These are phyloP conservation scores for Cyclophora punctaria DNA, from an alignment of 2,888 invertebrate species.

Conservation along the genomic window DNA sequence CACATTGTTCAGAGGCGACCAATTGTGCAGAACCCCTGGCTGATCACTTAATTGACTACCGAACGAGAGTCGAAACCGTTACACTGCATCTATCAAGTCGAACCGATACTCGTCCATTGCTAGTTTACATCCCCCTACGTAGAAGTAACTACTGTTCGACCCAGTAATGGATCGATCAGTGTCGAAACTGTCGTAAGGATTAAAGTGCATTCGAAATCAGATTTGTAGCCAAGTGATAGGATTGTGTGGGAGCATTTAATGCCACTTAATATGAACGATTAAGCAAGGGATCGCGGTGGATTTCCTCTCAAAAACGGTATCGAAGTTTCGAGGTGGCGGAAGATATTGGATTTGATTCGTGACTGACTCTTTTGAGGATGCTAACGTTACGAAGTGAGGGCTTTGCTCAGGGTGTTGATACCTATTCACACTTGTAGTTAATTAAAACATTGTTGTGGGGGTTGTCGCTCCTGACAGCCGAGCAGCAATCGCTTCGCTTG, in stretches of 20 bases:
- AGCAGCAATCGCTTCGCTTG: too few species aligned
- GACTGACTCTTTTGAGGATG: constrained; percentile 15
- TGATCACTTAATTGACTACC: constrained; percentile 73
- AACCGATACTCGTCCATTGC: constrained; percentile 25
- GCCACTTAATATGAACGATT: constrained; percentile 59
- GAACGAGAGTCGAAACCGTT: constrained; percentile 46
- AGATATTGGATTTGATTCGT: constrained; percentile 36
- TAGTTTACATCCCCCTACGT: neutral
- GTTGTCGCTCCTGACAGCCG: too few species aligned
- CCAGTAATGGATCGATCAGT: constrained; percentile 22
- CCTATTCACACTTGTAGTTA: too few species aligned
- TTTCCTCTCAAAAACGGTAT: constrained; percentile 34
- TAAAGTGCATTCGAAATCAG: constrained; percentile 68
- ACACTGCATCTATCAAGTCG: constrained; percentile 11
- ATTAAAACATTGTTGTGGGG: too few species aligned
- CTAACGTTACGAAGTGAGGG: neutral
- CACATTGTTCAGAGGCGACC: constrained; percentile 69
- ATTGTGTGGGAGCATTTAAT: constrained; percentile 58
- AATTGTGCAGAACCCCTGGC: constrained; percentile 70
- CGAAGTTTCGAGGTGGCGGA: constrained; percentile 21
- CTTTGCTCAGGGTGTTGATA: too few species aligned
- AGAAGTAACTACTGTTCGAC: neutral
- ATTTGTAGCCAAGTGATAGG: constrained; percentile 65
- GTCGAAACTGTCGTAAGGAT: constrained; percentile 30
- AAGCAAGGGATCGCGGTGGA: constrained; percentile 41